Conservation (phyloP, 1,140 invertebrate genomes). For the Chrysomallon squamiferum region DNA sequence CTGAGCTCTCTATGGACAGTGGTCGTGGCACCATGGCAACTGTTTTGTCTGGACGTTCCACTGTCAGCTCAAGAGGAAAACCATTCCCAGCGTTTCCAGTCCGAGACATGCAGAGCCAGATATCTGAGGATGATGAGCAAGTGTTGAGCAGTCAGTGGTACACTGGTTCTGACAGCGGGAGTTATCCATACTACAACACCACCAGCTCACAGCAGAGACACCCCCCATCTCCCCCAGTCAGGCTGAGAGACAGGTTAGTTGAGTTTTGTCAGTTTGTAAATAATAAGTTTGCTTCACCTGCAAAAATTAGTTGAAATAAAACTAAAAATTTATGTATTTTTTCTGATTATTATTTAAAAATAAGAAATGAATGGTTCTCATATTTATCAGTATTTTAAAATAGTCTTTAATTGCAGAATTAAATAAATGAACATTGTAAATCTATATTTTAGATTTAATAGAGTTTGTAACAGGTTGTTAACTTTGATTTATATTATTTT, state of each 20-base stretch:
- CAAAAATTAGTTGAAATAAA: too few species aligned
- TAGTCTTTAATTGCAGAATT: too few species aligned
- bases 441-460: too few species aligned
- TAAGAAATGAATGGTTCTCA: too few species aligned
- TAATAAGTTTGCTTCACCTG: too few species aligned
- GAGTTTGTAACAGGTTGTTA: too few species aligned
- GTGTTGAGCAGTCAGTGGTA: conserved; percentile 6
- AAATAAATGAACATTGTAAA: too few species aligned
- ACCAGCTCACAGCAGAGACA: conserved; percentile 19
- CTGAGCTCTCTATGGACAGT: conserved; percentile 62
- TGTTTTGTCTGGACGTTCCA: conserved; percentile 9
- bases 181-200: not conserved
- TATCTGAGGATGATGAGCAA: conserved; percentile 34
- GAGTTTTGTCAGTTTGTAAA: too few species aligned
- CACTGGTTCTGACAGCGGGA: not conserved
- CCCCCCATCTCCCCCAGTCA: conserved; percentile 51
- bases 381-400: too few species aligned
- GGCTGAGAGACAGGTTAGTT: conserved; percentile 41
- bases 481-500: too few species aligned
- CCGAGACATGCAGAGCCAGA: conserved; percentile 21
- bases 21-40: conserved; percentile 60
- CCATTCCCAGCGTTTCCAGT: conserved; percentile 42
- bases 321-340: too few species aligned
- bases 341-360: too few species aligned
- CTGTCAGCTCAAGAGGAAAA: conserved; percentile 18